phyloP scores from a whole-genome alignment of 1,140 invertebrate species.

The Protaetia brevitarsis region DNA sequence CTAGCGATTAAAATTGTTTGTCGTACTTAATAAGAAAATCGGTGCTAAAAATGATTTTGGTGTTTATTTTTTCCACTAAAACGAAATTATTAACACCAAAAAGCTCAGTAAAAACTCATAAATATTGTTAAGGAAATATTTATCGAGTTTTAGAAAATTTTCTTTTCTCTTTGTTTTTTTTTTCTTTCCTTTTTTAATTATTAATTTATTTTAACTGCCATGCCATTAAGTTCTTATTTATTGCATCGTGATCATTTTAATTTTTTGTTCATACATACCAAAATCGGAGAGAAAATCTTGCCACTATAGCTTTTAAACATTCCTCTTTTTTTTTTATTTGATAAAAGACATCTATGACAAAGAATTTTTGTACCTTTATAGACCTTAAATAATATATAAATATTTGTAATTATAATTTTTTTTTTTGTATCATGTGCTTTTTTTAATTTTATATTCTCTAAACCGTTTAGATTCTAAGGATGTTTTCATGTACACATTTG shows the following conservation, averaged over 20 bases:
- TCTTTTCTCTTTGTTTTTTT: neutral
- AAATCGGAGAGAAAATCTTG: neutral
- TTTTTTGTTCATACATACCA: neutral
- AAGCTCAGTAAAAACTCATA: neutral
- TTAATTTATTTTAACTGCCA: constrained; percentile 7
- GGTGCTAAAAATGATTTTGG: neutral
- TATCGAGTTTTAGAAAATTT: neutral
- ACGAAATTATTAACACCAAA: neutral
- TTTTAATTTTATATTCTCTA: neutral
- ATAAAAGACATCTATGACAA: neutral
- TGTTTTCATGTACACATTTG: neutral
- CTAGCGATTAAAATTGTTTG: constrained; percentile 34
- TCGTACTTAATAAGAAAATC: neutral
- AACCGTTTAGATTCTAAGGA: neutral
- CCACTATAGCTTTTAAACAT: neutral
- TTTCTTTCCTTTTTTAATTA: too few species aligned
- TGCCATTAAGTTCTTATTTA: constrained; percentile 11
- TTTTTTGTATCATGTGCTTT: constrained; percentile 2
- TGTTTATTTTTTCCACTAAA: neutral
- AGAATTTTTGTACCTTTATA: neutral
- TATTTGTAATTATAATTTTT: neutral
- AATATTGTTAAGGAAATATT: neutral
- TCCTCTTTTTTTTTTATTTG: neutral
- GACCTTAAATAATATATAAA: neutral
- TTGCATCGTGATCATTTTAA: neutral